Base-by-base conservation (phyloP, 2,113 vertebrate genomes). In the Callaeas wilsoni region DNA sequence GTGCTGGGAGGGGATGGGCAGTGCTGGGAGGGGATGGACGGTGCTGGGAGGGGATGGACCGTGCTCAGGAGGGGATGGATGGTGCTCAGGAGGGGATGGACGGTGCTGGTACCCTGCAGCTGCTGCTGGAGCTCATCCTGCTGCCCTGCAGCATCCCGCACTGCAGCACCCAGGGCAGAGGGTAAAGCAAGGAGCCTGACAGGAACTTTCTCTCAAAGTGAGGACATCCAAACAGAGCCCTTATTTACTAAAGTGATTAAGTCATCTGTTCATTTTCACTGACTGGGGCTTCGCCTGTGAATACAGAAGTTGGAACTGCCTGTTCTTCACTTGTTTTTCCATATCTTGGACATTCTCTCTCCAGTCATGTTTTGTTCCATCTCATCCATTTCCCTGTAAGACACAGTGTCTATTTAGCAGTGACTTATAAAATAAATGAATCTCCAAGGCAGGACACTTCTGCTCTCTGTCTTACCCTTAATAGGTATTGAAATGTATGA, bases 181-280 rank as follows among this genome's bases (percentile, higher is more conserved):
- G 62, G 62, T 21, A 44, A 14, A 18, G 4, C 68, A 87, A 93
- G 69, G 57, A 84, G 85, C 87, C 55, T 62, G 37, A 44, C 75
- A 91, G 78, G 91, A 79, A 73, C 62, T 74, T 93, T 27, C 19
- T 67, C 81, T 86, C 68, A 44, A 39, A 50, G 16, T 35, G 12
- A 21, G 52, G 71, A 71, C 73, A 47, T 65, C 53, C 41, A 76
- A 94, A 95, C 96, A 88, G 84, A 90, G 57, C 62, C 74, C 41
- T 96, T 90, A 84, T 96, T 95, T 96, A 93, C 68, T 84, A 16
- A 86, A 71, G 67, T 84, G 30, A 92, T 94, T 83, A 87, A 96
- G 83, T 77, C 63, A 80, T 82, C 64, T 92, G 67, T 71, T 97
- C 74, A 74, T 94, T 94, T 90, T 92, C 64, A 89, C 35, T 78